phyloP scores from a whole-genome alignment of 2,888 invertebrate genomes.

The Blera fallax region DNA sequence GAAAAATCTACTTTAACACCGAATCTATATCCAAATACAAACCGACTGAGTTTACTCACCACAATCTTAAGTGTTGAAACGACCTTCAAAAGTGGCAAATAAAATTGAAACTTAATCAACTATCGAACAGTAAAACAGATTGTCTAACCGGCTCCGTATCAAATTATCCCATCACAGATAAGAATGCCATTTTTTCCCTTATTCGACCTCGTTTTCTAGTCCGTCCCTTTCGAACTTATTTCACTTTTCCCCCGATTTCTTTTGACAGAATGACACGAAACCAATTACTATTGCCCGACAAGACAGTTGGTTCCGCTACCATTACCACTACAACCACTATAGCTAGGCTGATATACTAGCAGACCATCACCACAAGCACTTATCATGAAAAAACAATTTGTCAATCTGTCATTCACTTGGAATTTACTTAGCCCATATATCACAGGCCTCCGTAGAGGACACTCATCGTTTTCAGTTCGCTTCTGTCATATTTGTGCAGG shows the following conservation, averaged over 20 bases:
- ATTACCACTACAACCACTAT: neutral
- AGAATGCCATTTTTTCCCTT: slow-evolving; percentile 23
- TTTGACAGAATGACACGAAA: slow-evolving; percentile 60
- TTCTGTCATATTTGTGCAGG: slow-evolving; percentile 58
- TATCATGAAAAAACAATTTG: slow-evolving; percentile 68
- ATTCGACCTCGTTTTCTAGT: slow-evolving; percentile 18
- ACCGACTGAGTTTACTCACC: neutral
- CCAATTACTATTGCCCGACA: slow-evolving; percentile 53
- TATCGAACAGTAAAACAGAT: slow-evolving; percentile 37
- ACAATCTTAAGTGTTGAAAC: neutral
- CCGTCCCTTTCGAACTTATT: slow-evolving; percentile 20
- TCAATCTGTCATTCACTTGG: slow-evolving; percentile 63
- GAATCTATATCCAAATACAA: neutral
- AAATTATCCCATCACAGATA: slow-evolving; percentile 35
- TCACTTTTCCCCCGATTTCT: slow-evolving; percentile 36
- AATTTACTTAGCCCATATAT: slow-evolving; percentile 63
- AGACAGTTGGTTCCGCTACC: slow-evolving; percentile 39
- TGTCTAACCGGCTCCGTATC: slow-evolving; percentile 28
- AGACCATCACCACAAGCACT: slow-evolving; percentile 38
- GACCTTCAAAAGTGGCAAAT: neutral
- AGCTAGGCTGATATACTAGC: neutral
- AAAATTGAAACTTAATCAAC: slow-evolving; percentile 36
- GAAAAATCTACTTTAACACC: neutral
- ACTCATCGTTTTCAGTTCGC: slow-evolving; percentile 43
- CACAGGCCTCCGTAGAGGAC: slow-evolving; percentile 42